Percentiles rank a stretch among this genome's conserved stretches.
phyloP scores from a whole-genome alignment of 2,888 invertebrate species.

The Leptura quadrifasciata region DNA sequence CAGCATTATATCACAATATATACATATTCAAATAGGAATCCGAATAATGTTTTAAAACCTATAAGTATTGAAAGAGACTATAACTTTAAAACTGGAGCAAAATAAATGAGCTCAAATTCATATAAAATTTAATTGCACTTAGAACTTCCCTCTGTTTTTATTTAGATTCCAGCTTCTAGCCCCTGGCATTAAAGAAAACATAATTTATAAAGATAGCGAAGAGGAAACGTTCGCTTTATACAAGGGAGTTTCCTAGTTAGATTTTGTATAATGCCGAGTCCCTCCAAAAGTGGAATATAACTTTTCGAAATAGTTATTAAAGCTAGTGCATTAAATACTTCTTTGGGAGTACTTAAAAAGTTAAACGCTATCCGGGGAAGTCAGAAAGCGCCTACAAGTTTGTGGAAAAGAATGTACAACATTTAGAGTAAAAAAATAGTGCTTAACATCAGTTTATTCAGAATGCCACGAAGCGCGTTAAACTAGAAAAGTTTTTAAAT shows the following conservation, averaged over 20 bases:
- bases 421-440: too few species aligned
- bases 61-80: too few species aligned
- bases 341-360: conserved; percentile 10
- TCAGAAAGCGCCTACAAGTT: background rate
- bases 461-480: too few species aligned
- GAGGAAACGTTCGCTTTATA: background rate
- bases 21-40: too few species aligned
- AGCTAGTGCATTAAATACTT: conserved; percentile 17
- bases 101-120: background rate
- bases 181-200: background rate
- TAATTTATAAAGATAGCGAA: conserved; percentile 1
- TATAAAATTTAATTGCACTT: background rate
- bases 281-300: background rate
- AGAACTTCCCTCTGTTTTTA: background rate
- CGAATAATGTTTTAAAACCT: too few species aligned
- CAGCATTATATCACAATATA: too few species aligned
- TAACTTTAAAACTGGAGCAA: too few species aligned
- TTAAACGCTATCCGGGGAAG: background rate
- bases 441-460: too few species aligned
- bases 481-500: too few species aligned
- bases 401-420: background rate
- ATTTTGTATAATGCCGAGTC: conserved; percentile 4
- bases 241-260: background rate
- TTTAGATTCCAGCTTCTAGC: background rate
- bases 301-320: conserved; percentile 14